Evolutionary conservation across 2,113 vertebrate species (phyloP).

Genomic region (Festucalex cinctus): DNA sequence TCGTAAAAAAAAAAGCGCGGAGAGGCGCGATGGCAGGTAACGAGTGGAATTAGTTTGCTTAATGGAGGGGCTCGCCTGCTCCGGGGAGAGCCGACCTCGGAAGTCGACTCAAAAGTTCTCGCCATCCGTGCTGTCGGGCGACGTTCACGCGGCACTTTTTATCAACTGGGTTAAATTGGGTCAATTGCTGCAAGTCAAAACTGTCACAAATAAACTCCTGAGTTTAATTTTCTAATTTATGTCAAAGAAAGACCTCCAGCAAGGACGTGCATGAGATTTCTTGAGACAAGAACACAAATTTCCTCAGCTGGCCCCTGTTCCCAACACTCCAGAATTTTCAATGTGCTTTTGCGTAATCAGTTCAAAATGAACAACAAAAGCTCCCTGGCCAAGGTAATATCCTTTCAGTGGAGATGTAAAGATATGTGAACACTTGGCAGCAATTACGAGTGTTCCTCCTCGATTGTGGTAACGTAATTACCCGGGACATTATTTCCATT

Average conservation of each 20-base stretch:
- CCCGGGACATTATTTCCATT: slow-evolving; percentile 19
- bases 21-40: slow-evolving; percentile 33
- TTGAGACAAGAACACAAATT: not conserved
- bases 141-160: slow-evolving; percentile 14
- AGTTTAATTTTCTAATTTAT: not conserved
- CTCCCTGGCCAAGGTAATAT: not conserved
- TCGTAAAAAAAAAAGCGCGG: not conserved
- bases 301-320: not conserved
- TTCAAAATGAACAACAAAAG: not conserved
- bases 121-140: slow-evolving; percentile 18
- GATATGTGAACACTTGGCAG: not conserved
- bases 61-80: slow-evolving; percentile 46
- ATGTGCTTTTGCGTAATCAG: not conserved
- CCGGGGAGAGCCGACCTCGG: slow-evolving; percentile 27
- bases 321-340: not conserved
- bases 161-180: slow-evolving; percentile 30
- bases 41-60: slow-evolving; percentile 52
- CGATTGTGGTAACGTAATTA: slow-evolving; percentile 19
- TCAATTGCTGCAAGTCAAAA: not conserved
- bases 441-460: not conserved
- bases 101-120: slow-evolving; percentile 7
- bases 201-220: not conserved
- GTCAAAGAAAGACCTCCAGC: not conserved
- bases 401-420: not conserved
- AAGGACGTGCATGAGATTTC: not conserved